Evolutionary conservation across 2,888 invertebrate species (phyloP), one percentile per base, ranked within the genome.

Genomic region (Noctua comes): DNA sequence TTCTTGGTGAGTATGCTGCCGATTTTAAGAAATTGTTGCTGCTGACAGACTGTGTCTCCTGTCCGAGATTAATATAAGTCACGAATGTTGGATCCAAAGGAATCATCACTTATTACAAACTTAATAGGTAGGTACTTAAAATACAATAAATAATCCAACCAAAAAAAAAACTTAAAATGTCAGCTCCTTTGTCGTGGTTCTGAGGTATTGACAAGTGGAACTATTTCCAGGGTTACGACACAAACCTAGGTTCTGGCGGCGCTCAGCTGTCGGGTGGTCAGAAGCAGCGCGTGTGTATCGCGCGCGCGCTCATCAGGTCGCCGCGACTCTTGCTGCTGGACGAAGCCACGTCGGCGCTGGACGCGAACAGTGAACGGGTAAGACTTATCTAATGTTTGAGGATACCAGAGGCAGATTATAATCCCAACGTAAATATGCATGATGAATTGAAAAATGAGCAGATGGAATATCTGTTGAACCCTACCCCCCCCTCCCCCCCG

Each of bases 221-320:
- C 66, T 66, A n/a, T 66, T 43, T 71, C 24, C 87, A 98, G 97
- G 97, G 98, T 57, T 98, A 98, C 92, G 97, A 98, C 68, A 98
- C 98, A 21, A 97, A 97, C 82, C 97, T 98, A 43, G 98, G 98
- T 1, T 97, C 98, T 72, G 93, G 93, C 85, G 98, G 98, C 2
- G 97, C 98, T 0, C 98, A 98, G 88, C 92, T 98, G 68, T 98
- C 98, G 48, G 96, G 96, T 8, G 98, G 98, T 0, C 98, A 98
- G 94, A 98, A 98, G 90, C 98, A 98, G 92, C 95, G 98, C 70
- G 97, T 98, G 76, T 98, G 98, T 79, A 98, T 98, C 75, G 98
- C 98, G 2, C 94, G 98, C 77, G 98, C 98, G 1, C 95, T 98
- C 24, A 97, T 98, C 78, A 93, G 98, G 62, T 97, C 98, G 79